Evolutionary conservation across 2,888 invertebrate species (phyloP).

Genomic region (Parnassius apollo): DNA sequence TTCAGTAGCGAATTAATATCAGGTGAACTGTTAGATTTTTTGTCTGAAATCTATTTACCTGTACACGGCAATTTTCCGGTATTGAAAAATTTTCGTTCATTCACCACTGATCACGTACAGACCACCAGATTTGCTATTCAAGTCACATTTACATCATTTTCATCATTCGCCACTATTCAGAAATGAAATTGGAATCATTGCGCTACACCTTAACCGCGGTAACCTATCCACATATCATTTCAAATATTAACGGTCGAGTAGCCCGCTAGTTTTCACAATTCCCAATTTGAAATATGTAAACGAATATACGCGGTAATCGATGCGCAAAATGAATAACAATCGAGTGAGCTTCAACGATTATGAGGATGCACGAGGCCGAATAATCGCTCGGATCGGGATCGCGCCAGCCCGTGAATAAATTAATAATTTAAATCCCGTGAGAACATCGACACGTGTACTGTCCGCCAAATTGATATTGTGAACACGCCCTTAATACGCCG

Average conservation of each 20-base stretch:
- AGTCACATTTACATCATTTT: conserved; percentile 12
- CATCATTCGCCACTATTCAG: conserved; percentile 4
- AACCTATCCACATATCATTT: conserved; percentile 21
- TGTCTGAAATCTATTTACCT: no score
- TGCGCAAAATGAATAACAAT: conserved; percentile 30
- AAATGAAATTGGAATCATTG: conserved; percentile 16
- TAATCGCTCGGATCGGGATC: conserved; percentile 31
- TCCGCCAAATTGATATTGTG: conserved; percentile 21
- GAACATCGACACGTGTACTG: conserved; percentile 28
- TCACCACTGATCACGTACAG: not conserved
- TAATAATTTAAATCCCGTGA: conserved; percentile 38
- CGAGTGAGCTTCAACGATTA: conserved; percentile 28
- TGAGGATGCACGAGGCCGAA: conserved; percentile 33
- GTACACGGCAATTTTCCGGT: no score
- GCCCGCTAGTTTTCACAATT: conserved; percentile 6
- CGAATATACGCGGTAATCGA: conserved; percentile 27
- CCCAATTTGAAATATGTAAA: conserved; percentile 23
- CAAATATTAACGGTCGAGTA: conserved; percentile 16
- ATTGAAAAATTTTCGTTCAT: no score
- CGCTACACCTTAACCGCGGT: conserved; percentile 12
- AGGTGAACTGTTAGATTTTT: no score
- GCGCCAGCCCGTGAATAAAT: conserved; percentile 33
- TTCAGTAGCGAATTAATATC: no score
- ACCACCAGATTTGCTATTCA: conserved; percentile 7
- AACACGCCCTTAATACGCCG: conserved; percentile 11